Conservation (phyloP, 2,113 vertebrate species). For the Dromaius novaehollandiae region DNA sequence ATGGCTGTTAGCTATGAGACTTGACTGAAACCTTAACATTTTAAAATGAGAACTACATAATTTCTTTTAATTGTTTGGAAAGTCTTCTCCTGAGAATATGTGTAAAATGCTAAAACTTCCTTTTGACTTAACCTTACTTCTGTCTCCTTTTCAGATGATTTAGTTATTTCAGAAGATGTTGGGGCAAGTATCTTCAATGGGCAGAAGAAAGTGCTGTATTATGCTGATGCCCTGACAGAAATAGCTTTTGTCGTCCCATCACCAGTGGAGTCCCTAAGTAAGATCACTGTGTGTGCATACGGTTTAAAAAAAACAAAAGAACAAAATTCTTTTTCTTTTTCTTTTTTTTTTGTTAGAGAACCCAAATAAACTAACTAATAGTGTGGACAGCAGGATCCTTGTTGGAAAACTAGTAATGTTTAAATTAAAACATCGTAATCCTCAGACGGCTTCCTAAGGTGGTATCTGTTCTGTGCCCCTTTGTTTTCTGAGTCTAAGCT, state of each 20-base stretch:
- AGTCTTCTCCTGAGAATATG: neutral
- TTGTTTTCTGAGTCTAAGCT: neutral
- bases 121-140: neutral
- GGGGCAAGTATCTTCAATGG: conserved; percentile 94
- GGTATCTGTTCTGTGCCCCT: neutral
- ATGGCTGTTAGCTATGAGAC: neutral
- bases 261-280: conserved; percentile 86
- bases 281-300: conserved; percentile 55
- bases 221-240: conserved; percentile 94
- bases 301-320: neutral
- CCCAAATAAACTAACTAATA: neutral
- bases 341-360: neutral
- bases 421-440: neutral
- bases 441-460: neutral
- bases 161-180: conserved; percentile 80
- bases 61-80: neutral
- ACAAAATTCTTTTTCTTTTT: fast-evolving
- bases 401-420: neutral
- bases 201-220: conserved; percentile 94
- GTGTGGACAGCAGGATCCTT: neutral
- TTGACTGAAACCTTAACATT: neutral
- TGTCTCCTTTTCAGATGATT: conserved; percentile 80
- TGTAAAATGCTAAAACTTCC: neutral
- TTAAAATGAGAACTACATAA: neutral
- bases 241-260: conserved; percentile 96